Conservation (phyloP, 2,888 invertebrate genomes). For the Gymnoscelis rufifasciata region DNA sequence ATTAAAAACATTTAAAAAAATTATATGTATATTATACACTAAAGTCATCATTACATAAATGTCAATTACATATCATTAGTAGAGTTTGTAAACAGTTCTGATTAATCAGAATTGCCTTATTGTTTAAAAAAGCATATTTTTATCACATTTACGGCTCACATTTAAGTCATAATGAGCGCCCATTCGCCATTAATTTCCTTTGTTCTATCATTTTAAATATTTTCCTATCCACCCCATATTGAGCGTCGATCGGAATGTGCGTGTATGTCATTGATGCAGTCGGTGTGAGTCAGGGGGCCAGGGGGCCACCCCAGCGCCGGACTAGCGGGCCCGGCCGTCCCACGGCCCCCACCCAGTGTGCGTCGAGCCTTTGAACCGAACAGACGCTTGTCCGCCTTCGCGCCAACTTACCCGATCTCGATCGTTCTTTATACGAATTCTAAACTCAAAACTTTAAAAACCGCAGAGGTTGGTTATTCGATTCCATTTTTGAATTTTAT, state of each 20-base stretch:
- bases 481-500: conserved; percentile 38
- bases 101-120: too few relatives aligned
- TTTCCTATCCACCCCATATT: conserved; percentile 58
- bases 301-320: conserved; percentile 21
- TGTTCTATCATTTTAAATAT: conserved; percentile 32
- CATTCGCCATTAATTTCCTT: conserved; percentile 9
- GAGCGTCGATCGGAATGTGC: conserved; percentile 61
- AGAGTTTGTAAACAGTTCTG: too few relatives aligned
- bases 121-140: too few relatives aligned
- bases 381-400: conserved; percentile 59
- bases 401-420: conserved; percentile 66
- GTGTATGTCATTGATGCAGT: conserved; percentile 78
- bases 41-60: too few relatives aligned
- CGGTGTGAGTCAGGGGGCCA: conserved; percentile 65
- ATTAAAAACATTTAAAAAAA: too few relatives aligned
- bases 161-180: neutral
- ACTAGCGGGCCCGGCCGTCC: neutral
- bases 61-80: too few relatives aligned
- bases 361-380: conserved; percentile 61
- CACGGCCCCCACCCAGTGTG: conserved; percentile 53
- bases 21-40: too few relatives aligned
- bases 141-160: neutral
- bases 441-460: conserved; percentile 40
- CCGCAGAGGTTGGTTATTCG: conserved; percentile 54
- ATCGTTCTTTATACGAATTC: conserved; percentile 37